phyloP scores from a whole-genome alignment of 1,140 invertebrate genomes.

The Nixonia krombeini region DNA sequence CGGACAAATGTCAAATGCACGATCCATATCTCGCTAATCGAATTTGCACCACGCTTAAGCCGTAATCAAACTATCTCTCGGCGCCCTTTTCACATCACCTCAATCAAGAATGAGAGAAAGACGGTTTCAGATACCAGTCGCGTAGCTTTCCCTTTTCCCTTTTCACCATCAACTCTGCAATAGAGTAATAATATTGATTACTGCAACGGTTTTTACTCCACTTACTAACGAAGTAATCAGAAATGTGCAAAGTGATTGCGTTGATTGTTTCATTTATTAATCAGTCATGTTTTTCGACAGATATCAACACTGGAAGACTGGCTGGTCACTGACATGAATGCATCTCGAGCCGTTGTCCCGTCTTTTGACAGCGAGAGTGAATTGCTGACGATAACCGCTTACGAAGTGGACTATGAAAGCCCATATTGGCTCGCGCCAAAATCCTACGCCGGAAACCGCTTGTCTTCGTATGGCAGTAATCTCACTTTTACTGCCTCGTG shows the following conservation, averaged over 20 bases:
- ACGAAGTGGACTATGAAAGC: constrained; percentile 80
- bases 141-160: not conserved
- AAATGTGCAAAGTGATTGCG: too few species aligned
- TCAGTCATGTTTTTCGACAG: constrained; percentile 44
- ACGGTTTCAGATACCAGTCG: not conserved
- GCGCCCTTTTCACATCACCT: not conserved
- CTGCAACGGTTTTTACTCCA: too few species aligned
- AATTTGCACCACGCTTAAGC: not conserved
- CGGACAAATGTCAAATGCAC: not conserved
- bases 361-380: constrained; percentile 72
- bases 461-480: constrained; percentile 88
- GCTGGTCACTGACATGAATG: constrained; percentile 76
- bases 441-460: constrained; percentile 80
- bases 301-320: constrained; percentile 76
- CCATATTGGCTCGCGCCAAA: constrained; percentile 93
- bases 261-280: too few species aligned
- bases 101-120: not conserved
- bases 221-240: too few species aligned
- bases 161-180: not conserved
- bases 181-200: too few species aligned
- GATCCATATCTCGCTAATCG: constrained; percentile 7
- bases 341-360: constrained; percentile 69
- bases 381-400: constrained; percentile 75
- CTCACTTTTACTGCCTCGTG: constrained; percentile 85
- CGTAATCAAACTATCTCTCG: constrained; percentile 1